Evolutionary conservation across 1,140 invertebrate genomes (phyloP).

Genomic region (Neodiprion pinetum): DNA sequence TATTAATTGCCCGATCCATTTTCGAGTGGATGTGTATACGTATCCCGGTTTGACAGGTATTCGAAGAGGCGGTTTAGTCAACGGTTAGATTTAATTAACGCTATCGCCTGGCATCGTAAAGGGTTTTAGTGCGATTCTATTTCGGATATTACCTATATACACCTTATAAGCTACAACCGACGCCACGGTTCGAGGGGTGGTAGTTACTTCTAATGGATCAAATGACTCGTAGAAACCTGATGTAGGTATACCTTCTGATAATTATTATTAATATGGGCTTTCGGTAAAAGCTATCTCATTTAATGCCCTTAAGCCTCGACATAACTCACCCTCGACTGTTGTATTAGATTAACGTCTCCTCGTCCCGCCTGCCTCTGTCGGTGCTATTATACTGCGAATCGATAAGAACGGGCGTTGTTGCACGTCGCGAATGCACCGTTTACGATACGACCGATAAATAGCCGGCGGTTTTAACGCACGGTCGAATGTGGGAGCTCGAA

Average conservation of each 20-base stretch:
- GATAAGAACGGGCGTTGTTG: background rate
- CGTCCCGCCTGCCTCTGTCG: too few species aligned
- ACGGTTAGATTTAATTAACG: constrained; percentile 3
- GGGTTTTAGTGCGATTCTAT: constrained; percentile 7
- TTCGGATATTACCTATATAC: background rate
- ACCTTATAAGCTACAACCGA: background rate
- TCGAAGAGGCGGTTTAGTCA: background rate
- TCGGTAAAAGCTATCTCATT: constrained; percentile 7
- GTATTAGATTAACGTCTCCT: background rate
- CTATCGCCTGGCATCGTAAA: background rate
- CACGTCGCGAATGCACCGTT: background rate
- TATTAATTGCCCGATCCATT: background rate
- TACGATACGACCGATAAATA: background rate
- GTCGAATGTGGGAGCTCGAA: background rate
- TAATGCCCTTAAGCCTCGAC: background rate
- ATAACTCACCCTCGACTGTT: background rate
- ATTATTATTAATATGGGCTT: constrained; percentile 6
- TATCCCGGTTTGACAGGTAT: background rate
- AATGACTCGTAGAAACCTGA: background rate
- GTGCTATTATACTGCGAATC: background rate
- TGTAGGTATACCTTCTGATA: background rate
- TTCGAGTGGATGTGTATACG: background rate
- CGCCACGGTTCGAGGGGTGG: background rate
- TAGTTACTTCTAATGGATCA: background rate
- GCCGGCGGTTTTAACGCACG: background rate